Evolutionary conservation across 64 coral and sea anemone species (phyloP).

Genomic region (Montipora cactus): DNA sequence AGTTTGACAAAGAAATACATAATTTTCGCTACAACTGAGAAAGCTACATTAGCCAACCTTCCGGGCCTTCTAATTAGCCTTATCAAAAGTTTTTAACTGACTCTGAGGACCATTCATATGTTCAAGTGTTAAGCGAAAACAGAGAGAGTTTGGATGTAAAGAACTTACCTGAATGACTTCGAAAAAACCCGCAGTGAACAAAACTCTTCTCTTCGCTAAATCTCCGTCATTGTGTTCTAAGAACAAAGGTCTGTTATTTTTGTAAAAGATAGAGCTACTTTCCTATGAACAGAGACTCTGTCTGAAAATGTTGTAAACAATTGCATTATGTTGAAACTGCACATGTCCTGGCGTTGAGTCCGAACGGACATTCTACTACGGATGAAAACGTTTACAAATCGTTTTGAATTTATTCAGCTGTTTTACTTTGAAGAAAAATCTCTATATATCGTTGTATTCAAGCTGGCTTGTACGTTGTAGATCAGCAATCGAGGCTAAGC

Average conservation of each 20-base stretch:
- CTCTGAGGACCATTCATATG: background rate
- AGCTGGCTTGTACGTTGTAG: too few species aligned
- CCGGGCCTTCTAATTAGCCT: background rate
- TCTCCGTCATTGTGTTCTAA: constrained; percentile 20
- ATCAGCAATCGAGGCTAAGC: too few species aligned
- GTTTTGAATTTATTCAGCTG: too few species aligned
- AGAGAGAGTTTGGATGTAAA: background rate
- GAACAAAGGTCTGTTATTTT: background rate
- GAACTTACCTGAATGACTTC: background rate
- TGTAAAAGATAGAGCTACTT: background rate
- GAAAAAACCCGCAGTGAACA: background rate
- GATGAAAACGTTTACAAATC: too few species aligned
- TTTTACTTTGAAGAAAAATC: too few species aligned
- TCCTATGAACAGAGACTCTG: background rate
- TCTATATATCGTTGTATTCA: too few species aligned
- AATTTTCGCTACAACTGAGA: background rate
- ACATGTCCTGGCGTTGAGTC: too few species aligned
- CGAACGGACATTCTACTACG: too few species aligned
- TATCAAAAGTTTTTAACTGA: constrained; percentile 14
- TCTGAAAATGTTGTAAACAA: background rate
- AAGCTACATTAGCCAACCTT: background rate
- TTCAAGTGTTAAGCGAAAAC: background rate
- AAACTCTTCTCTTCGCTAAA: background rate
- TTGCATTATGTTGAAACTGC: too few species aligned
- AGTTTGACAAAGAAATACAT: constrained; percentile 65